phyloP scores from a whole-genome alignment of 2,797 vertebrate genomes.

The Euthynnus affinis region DNA sequence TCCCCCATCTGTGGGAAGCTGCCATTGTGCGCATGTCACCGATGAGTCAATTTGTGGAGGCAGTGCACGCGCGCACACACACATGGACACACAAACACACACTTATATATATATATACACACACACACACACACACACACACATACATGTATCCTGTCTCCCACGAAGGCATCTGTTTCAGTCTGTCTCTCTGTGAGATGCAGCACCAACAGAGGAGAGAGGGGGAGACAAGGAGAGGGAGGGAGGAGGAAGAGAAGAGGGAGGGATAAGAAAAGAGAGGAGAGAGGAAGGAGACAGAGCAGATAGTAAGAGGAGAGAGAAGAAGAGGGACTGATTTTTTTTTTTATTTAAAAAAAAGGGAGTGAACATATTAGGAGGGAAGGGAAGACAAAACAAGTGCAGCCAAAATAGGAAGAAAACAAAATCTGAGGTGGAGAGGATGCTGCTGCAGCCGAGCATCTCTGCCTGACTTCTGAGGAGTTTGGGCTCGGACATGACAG shows the following conservation, averaged over 20 bases:
- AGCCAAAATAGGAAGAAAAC: conserved; percentile 7
- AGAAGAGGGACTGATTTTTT: conserved; percentile 46
- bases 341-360: conserved; percentile 24
- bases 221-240: conserved; percentile 71
- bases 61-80: conserved; percentile 58
- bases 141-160: conserved; percentile 75
- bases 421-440: conserved; percentile 35
- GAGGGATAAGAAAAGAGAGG: conserved; percentile 51
- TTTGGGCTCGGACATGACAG: conserved; percentile 60
- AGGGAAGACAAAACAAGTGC: conserved; percentile 28
- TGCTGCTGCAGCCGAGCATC: conserved; percentile 57
- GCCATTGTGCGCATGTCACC: conserved; percentile 81
- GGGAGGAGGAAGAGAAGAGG: conserved; percentile 57
- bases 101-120: too few species aligned
- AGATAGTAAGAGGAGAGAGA: conserved; percentile 52
- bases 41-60: conserved; percentile 84
- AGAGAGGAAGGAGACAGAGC: conserved; percentile 40
- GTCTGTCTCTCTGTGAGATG: conserved; percentile 78
- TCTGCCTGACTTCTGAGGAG: conserved; percentile 74
- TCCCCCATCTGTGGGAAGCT: conserved; percentile 82
- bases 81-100: conserved; percentile 37
- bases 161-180: conserved; percentile 82
- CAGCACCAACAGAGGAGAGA: conserved; percentile 78
- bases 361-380: conserved; percentile 31
- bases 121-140: conserved; percentile 19